Evolutionary conservation across 2,797 vertebrate genomes (phyloP).

Genomic region (Scarus forsteni): DNA sequence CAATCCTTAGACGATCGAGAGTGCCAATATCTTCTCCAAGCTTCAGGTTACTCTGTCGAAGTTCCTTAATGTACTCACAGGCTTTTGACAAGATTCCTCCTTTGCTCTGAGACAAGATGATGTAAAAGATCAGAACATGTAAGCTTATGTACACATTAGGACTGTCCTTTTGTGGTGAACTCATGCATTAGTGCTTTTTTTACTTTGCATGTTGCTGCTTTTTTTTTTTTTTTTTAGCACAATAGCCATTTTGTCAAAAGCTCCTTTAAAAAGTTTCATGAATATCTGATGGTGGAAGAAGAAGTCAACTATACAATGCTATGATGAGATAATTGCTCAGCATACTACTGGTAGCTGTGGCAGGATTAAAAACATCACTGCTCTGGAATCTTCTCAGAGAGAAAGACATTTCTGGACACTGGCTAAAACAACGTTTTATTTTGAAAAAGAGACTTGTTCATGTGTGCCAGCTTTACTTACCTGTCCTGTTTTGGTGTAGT

Average conservation of each 20-base stretch:
- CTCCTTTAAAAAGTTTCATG: too few relatives aligned
- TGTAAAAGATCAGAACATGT: background rate
- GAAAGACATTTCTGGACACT: background rate
- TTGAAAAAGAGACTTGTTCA: background rate
- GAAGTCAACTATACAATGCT: too few relatives aligned
- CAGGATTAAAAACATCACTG: too few relatives aligned
- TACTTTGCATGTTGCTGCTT: too few relatives aligned
- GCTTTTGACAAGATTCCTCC: slow-evolving; percentile 96
- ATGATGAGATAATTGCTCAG: too few relatives aligned
- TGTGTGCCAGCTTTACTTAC: slow-evolving; percentile 67
- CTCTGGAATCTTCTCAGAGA: background rate
- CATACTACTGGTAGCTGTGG: too few relatives aligned
- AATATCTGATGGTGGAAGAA: too few relatives aligned
- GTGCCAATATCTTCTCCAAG: slow-evolving; percentile 89
- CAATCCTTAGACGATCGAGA: slow-evolving; percentile 90
- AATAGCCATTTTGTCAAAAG: too few relatives aligned
- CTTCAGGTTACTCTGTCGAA: slow-evolving; percentile 91
- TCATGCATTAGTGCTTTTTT: too few relatives aligned
- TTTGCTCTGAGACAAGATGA: slow-evolving; percentile 86
- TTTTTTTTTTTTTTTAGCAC: too few relatives aligned
- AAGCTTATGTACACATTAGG: background rate
- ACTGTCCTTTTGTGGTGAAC: too few relatives aligned
- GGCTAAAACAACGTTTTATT: background rate
- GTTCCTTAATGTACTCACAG: slow-evolving; percentile 96
- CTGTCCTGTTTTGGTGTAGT: slow-evolving; percentile 94